These are phyloP conservation scores for Heliconius cydno DNA, from an alignment of 2,888 invertebrate genomes.

Conservation along the genomic window DNA sequence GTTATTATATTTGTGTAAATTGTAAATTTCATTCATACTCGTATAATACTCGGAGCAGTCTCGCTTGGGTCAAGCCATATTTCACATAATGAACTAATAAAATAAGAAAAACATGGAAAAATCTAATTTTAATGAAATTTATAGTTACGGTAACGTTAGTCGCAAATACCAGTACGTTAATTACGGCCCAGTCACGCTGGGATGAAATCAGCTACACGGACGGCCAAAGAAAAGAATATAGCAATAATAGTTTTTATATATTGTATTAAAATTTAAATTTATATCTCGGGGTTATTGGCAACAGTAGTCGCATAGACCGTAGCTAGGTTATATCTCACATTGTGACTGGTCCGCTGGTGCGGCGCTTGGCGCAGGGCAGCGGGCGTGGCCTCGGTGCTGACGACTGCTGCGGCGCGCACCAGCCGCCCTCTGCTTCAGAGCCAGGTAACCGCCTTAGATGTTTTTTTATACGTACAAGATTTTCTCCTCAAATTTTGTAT, in stretches of 20 bases:
- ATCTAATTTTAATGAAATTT: neutral
- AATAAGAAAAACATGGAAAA: neutral
- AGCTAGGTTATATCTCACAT: conserved; percentile 82
- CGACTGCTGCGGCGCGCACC: conserved; percentile 81
- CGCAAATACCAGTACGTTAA: neutral
- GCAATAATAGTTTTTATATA: neutral
- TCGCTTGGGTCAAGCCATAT: neutral
- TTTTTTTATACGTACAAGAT: neutral
- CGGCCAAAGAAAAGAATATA: neutral
- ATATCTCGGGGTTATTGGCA: conserved; percentile 62
- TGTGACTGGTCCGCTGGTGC: conserved; percentile 84
- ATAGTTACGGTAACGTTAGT: neutral
- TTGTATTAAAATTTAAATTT: neutral
- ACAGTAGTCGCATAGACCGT: conserved; percentile 65
- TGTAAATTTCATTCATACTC: neutral
- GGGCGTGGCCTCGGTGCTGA: conserved; percentile 81
- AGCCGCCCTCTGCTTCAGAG: conserved; percentile 78
- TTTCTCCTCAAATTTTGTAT: neutral
- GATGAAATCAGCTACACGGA: neutral
- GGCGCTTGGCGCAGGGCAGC: conserved; percentile 83
- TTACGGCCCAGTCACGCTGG: neutral
- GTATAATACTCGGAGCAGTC: neutral
- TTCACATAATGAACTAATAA: neutral
- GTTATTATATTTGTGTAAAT: neutral
- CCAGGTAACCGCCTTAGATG: conserved; percentile 61